Percentiles rank a stretch among this genome's conserved stretches.
phyloP scores from a whole-genome alignment of 2,888 invertebrate genomes.

The Campoletis raptor region DNA sequence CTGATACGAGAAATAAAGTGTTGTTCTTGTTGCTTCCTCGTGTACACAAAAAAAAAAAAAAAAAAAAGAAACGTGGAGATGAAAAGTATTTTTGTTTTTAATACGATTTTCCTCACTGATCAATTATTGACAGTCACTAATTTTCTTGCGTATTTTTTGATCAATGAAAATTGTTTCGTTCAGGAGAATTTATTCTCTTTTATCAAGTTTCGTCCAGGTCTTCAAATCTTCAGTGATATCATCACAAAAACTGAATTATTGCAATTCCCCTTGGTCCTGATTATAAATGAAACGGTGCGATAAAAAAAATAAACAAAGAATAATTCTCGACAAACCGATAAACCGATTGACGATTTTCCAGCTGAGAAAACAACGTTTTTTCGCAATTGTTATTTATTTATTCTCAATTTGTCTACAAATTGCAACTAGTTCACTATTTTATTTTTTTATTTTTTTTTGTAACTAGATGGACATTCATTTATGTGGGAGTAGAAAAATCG shows the following conservation, averaged over 20 bases:
- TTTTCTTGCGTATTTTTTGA: not conserved
- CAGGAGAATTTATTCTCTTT: not conserved
- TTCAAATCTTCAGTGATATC: not conserved
- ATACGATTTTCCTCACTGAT: too few relatives aligned
- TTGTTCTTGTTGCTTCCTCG: not conserved
- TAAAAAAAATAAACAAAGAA: not conserved
- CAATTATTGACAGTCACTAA: not conserved
- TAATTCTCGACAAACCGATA: not conserved
- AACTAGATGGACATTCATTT: not conserved
- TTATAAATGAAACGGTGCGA: conserved; percentile 8
- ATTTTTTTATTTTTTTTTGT: not conserved
- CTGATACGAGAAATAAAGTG: not conserved
- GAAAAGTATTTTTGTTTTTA: not conserved
- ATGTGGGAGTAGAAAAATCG: conserved; percentile 17
- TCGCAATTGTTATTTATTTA: not conserved
- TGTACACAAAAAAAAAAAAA: not conserved
- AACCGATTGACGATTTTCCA: not conserved
- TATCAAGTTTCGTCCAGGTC: conserved; percentile 12
- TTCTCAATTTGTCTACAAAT: not conserved
- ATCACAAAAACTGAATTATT: not conserved
- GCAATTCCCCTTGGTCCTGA: not conserved
- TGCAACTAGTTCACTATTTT: not conserved
- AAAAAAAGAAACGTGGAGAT: too few relatives aligned
- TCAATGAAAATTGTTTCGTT: too few relatives aligned
- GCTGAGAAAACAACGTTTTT: not conserved